Base-by-base conservation (phyloP, 2,797 vertebrate genomes). In the Prionace glauca region DNA sequence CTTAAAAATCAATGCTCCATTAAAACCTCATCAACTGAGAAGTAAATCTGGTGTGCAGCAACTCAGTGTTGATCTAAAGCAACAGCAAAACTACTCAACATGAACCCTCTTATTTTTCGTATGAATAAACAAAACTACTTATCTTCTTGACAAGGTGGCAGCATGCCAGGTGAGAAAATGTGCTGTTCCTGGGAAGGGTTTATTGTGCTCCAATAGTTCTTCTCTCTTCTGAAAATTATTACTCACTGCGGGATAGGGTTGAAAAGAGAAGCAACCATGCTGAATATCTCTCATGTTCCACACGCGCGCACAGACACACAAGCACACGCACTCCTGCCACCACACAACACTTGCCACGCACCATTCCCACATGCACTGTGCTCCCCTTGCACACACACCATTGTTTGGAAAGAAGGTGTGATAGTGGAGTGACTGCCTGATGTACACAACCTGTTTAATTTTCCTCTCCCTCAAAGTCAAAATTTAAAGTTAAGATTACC, bases 1-100 rank as follows among this genome's bases (percentile, higher is more conserved):
- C 62, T 65, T 69, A 92, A 92, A 84, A 92, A 92, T 92, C 90
- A 92, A 92, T 69, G 90, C 62, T 41, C n/a, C 62, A 92, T 69
- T 92, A 92, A 91, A 92, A 67, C 9, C 62, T 67, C 90, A 67
- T 67, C n/a, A 92, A 36, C 8, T 65, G n/a, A 92, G 62, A 92
- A 62, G 36, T 69, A 67, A 92, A 92, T 84, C 7, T 24, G n/a
- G 7, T 41, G 32, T 67, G 8, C 60, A 22, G 7, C 36, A 84
- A 65, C 4, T 67, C 20, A 22, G 62, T n/a, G n/a, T 92, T 62
- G 22, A 41, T 69, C n/a, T 69, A 67, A 41, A 41, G n/a, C 62
- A 67, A 69, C 62, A 67, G 8, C 2, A 41, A 67, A 69, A 36
- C 2, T 92, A 67, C 62, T 67, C 67, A 92, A 45, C 36, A 22